These are phyloP conservation scores for Himalopsyche phryganea DNA, from an alignment of 1,140 invertebrate species.

Conservation along the genomic window DNA sequence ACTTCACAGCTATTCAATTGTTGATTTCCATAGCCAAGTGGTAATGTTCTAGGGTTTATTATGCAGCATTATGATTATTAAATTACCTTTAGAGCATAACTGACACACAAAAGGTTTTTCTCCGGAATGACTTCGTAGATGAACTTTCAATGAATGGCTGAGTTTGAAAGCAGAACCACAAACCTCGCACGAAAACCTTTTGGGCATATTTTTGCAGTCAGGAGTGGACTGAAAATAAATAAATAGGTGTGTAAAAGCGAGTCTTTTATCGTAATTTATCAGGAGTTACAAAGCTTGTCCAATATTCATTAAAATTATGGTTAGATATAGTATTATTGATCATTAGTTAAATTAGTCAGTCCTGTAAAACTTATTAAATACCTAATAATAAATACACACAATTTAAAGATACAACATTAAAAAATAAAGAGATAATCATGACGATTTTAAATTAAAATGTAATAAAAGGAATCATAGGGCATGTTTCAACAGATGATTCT, in stretches of 20 bases:
- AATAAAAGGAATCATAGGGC: too few species aligned
- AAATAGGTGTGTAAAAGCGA: neutral
- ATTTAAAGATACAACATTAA: too few species aligned
- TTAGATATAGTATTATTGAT: too few species aligned
- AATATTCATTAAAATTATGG: too few species aligned
- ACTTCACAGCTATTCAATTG: neutral
- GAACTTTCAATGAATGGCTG: constrained; percentile 50
- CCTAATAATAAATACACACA: too few species aligned
- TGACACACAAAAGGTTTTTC: constrained; percentile 47
- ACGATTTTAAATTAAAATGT: too few species aligned
- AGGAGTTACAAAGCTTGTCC: too few species aligned
- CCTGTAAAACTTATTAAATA: too few species aligned
- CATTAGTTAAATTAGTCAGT: too few species aligned
- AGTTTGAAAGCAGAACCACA: constrained; percentile 52
- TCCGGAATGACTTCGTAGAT: constrained; percentile 44
- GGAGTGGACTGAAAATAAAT: constrained; percentile 1
- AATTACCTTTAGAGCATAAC: constrained; percentile 43
- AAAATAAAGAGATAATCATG: too few species aligned
- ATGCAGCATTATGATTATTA: neutral
- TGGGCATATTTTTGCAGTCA: neutral
- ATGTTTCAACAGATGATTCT: too few species aligned
- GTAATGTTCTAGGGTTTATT: neutral
- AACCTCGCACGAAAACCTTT: constrained; percentile 40
- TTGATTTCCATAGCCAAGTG: neutral
- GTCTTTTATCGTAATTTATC: too few species aligned